phyloP scores from a whole-genome alignment of 2,888 invertebrate genomes.

The Hydriomena furcata region DNA sequence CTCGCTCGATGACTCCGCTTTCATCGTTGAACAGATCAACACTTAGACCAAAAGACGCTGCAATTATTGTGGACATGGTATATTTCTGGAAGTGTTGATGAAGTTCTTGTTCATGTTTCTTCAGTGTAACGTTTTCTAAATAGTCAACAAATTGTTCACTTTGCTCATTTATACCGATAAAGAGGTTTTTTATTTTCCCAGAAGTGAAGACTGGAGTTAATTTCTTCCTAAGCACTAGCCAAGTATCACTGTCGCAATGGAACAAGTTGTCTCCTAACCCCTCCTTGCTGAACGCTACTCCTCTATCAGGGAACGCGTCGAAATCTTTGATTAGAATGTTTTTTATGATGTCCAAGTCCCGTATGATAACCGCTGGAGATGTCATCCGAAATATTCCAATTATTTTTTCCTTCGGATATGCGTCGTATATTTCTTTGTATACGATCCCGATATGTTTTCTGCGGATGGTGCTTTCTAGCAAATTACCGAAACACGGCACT shows the following conservation, averaged over 20 bases:
- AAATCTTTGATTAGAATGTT: slow-evolving; percentile 59
- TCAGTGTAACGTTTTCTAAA: slow-evolving; percentile 34
- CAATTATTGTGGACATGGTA: slow-evolving; percentile 41
- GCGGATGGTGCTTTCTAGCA: slow-evolving; percentile 42
- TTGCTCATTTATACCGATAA: slow-evolving; percentile 40
- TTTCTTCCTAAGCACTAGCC: slow-evolving; percentile 49
- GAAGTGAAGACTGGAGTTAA: slow-evolving; percentile 54
- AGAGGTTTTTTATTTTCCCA: slow-evolving; percentile 50
- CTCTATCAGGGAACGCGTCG: slow-evolving; percentile 51
- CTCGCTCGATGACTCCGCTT: slow-evolving; percentile 31
- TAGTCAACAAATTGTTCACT: slow-evolving; percentile 48
- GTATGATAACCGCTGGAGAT: slow-evolving; percentile 49
- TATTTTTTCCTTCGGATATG: slow-evolving; percentile 54
- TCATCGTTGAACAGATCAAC: slow-evolving; percentile 40
- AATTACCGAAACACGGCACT: slow-evolving; percentile 41
- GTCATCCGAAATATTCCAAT: slow-evolving; percentile 56
- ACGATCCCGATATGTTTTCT: slow-evolving; percentile 40
- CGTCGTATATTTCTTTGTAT: slow-evolving; percentile 49
- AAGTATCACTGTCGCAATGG: slow-evolving; percentile 45
- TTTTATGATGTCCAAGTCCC: slow-evolving; percentile 56
- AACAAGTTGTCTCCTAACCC: slow-evolving; percentile 56
- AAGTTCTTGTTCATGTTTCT: slow-evolving; percentile 38
- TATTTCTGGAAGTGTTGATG: slow-evolving; percentile 40
- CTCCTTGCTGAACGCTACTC: slow-evolving; percentile 46
- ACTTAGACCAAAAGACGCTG: slow-evolving; percentile 38